Base-by-base conservation (phyloP, 2,113 vertebrate genomes). In the Albula goreensis region DNA sequence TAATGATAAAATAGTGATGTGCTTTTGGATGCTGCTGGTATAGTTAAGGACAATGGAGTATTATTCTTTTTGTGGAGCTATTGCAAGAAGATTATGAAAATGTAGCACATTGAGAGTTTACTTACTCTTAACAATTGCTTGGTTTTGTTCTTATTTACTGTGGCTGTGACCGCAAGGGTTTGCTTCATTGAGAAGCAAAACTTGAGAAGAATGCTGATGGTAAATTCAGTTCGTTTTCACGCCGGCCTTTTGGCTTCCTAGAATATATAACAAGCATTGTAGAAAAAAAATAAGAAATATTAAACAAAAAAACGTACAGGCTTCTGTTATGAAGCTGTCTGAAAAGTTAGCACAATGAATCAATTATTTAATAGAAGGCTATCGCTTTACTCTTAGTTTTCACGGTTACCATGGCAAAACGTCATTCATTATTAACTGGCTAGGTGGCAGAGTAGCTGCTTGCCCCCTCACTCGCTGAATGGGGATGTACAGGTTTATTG, bases 341-440 rank as follows among this genome's bases (percentile, higher is more conserved):
- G 56, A 80, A 50, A 50, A 60, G 11, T 80, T 81, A 81, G 78
- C 56, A 81, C 41, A 48, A 17, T 80, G 22, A 63, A 90, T 95
- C 95, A 89, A 97, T 98, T 96, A 97, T 96, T 98, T 95, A 95
- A 95, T 91, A 49, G 53, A 70, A 60, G 17, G 83, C 84, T 96
- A 96, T 98, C 94, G 13, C 77, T 93, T 97, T 97, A 90, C 97
- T 78, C 95, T 96, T 95, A 94, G 92, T 92, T 96, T 97, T 97
- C 96, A 96, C 92, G 92, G 97, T 98, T 97, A 95, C 97, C 96
- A 98, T 98, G 96, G 96, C 93, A 94, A 92, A 89, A 83, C 49
- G 77, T 53, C 93, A 96, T 99, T 70, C 87, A 97, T 99, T 97
- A 97, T 99, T 98, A 89, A 97, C 63, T 4, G 88, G 90, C 82